Evolutionary conservation across 2,888 invertebrate genomes (phyloP), one percentile per base, ranked within the genome.

Genomic region (Polia nebulosa): DNA sequence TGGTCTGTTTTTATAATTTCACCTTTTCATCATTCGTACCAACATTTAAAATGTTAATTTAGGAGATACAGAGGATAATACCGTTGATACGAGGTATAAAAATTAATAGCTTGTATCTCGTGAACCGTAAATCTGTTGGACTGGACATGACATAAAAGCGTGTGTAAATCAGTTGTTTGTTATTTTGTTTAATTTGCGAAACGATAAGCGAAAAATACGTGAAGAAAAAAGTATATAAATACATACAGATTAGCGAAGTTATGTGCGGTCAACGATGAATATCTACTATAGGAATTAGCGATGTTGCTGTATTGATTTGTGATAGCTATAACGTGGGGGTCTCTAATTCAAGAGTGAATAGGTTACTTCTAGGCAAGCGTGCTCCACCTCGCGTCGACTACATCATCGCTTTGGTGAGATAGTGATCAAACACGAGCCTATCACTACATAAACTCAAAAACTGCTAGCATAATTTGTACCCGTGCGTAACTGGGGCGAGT

Each of bases 31-130:
- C 61, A 64, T 52, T 64, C 60, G 45, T 73, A 64, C 73, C 41
- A 45, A 61, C 61, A 78, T 79, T 67, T 58, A 44, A 62, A 65
- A 75, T 68, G 79, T 68, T 68, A 79, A 79, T 79, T 68, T 68
- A 57, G 57, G 58, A 56, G 39, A 72, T 53, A 72, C 49, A 74
- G 49, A 68, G 57, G 57, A 47, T 74, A 67, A 74, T 47, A 47
- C 34, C 57, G 64, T 25, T 67, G 75, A 74, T 78, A 60, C 22
- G 27, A 74, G 53, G 63, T 64, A 79, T 68, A 74, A 76, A 69
- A 66, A 70, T 47, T 67, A 71, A 74, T 80, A 61, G 67, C 56
- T 41, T 62, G 44, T 69, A 79, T 76, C 78, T 79, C 67, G 49
- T 57, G 32, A 47, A 49, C 39, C 55, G 70, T 76, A 80, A 80